These are phyloP conservation scores for Trichomalopsis sarcophagae DNA, from an alignment of 1,140 invertebrate species.

Conservation along the genomic window DNA sequence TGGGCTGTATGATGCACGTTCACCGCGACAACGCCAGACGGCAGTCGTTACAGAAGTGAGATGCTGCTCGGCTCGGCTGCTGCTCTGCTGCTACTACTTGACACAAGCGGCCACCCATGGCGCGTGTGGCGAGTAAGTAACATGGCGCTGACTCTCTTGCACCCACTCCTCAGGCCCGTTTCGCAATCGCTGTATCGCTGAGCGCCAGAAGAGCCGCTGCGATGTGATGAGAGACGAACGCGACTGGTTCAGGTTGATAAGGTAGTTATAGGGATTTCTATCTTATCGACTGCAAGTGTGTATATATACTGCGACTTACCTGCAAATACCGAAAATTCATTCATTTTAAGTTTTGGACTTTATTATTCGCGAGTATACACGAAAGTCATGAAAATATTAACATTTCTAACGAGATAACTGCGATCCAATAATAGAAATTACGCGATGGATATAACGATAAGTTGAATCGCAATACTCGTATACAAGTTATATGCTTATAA, in stretches of 20 bases:
- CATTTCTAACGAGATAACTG: too few relatives aligned
- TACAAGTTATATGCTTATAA: too few relatives aligned
- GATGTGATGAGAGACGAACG: too few relatives aligned
- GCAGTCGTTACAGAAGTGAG: constrained; percentile 71
- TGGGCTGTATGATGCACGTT: constrained; percentile 9
- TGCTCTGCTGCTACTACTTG: constrained; percentile 16
- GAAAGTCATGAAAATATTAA: too few relatives aligned
- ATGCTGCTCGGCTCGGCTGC: constrained; percentile 26
- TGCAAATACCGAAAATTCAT: too few relatives aligned
- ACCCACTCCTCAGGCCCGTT: constrained; percentile 16
- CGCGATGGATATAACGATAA: too few relatives aligned
- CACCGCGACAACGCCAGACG: constrained; percentile 69
- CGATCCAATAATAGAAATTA: too few relatives aligned
- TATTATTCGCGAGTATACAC: too few relatives aligned
- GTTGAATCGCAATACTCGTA: too few relatives aligned
- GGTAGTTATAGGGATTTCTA: not conserved
- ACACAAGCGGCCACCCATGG: constrained; percentile 50
- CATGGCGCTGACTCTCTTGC: constrained; percentile 24
- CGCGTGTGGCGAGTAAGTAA: constrained; percentile 30
- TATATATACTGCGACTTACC: too few relatives aligned
- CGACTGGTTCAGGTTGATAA: not conserved
- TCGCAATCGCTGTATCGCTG: not conserved
- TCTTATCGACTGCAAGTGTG: too few relatives aligned
- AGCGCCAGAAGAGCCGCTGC: not conserved
- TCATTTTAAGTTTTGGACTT: too few relatives aligned